Base-by-base conservation (phyloP, 2,888 invertebrate genomes). In the Latheticus oryzae region DNA sequence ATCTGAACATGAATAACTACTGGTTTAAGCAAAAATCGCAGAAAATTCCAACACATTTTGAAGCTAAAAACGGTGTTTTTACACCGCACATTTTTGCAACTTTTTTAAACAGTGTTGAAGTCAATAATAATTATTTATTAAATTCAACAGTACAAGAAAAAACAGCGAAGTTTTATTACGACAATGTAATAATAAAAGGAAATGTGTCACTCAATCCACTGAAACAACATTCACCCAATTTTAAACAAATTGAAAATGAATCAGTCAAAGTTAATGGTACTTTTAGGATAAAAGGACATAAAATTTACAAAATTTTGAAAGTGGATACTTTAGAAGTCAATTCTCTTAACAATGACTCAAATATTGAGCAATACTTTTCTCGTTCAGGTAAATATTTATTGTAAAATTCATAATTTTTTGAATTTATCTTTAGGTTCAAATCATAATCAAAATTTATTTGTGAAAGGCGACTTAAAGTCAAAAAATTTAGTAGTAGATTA, bases 1-100 rank as follows among this genome's bases (percentile, higher is more conserved):
- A 67, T 51, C 26, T 51, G 1, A 60, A 70, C 56, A 38, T 66
- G 7, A 53, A 70, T 9, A 58, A 67, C 30, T 78, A 73, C 60
- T 78, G 78, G 78, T 69, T 68, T n/a, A 78, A 76, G 66, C 71
- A 54, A 51, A 68, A 64, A 38, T 58, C 70, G 53, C 78, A 78
- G 66, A 75, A 74, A 8, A 72, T 78, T 51, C 72, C 73, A 7
- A 64, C 64, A 8, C 68, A 71, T 55, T 68, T 75, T 23, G 69
- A 71, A 55, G 68, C 66, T 3, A 42, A 45, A 26, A 60, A 66
- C 16, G 75, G 75, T 3, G 52, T 76, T n/a, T 63, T 65, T 3
- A 62, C 66, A n/a, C 69, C 76, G 1, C 72, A 75, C 60, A 35
- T 78, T 17, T 53, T 60, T 24, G 70, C 73, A 5, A 63, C 62